These are phyloP conservation scores for Semotilus atromaculatus DNA, from an alignment of 2,797 vertebrate genomes.

Conservation along the genomic window DNA sequence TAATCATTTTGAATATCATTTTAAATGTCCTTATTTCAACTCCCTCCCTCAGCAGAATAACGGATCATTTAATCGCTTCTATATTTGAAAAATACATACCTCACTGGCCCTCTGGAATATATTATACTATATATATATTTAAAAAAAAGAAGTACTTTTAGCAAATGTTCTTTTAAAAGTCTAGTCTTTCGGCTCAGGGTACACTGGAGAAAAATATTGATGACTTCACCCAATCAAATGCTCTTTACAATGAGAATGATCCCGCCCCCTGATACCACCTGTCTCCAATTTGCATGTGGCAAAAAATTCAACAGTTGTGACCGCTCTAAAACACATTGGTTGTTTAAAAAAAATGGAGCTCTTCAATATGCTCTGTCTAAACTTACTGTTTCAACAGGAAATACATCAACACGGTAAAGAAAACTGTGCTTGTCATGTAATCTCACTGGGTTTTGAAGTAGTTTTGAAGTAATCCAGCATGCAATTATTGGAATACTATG, in stretches of 20 bases:
- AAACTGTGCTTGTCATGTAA: neutral
- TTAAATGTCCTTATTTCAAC: neutral
- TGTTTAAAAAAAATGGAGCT: neutral
- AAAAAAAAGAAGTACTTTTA: neutral
- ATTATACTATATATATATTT: too few relatives aligned
- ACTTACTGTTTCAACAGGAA: neutral
- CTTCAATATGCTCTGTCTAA: neutral
- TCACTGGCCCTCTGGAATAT: neutral
- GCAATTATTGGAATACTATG: neutral
- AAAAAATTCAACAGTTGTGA: neutral
- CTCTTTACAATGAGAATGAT: neutral
- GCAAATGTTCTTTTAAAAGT: neutral
- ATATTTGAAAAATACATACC: neutral
- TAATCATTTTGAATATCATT: neutral
- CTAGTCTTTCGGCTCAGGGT: neutral
- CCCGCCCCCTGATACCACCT: neutral
- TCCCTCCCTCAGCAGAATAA: neutral
- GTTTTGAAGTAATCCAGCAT: neutral
- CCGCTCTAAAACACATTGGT: neutral
- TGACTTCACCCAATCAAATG: constrained; percentile 1
- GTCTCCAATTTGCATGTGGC: neutral
- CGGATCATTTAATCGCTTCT: too few relatives aligned
- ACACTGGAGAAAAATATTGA: neutral
- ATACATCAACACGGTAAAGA: neutral
- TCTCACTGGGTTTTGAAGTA: neutral